Conservation (phyloP, 2,888 invertebrate species). For the Alsophila aescularia region DNA sequence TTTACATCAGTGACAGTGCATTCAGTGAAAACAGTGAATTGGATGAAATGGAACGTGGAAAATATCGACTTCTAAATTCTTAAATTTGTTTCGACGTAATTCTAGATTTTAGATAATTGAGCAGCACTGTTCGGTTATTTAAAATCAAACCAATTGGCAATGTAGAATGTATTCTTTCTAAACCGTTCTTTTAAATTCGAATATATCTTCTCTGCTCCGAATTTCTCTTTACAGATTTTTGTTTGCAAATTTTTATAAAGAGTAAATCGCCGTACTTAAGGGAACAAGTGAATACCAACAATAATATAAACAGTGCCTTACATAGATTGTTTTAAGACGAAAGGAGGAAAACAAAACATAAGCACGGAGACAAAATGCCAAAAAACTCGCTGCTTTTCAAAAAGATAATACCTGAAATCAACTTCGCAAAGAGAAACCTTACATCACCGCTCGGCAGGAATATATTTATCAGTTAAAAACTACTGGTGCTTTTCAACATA, state of each 20-base stretch:
- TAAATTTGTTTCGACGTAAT: slow-evolving; percentile 57
- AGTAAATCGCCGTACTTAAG: slow-evolving; percentile 53
- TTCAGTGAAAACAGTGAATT: slow-evolving; percentile 59
- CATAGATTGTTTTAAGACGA: slow-evolving; percentile 61
- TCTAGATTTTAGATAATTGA: slow-evolving; percentile 73
- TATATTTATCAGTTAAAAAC: slow-evolving; percentile 76
- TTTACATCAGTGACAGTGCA: slow-evolving; percentile 71
- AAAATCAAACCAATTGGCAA: slow-evolving; percentile 62
- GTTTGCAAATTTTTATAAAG: slow-evolving; percentile 47
- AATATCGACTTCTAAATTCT: slow-evolving; percentile 47
- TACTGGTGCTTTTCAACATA: slow-evolving; percentile 69
- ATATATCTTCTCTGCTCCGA: slow-evolving; percentile 70
- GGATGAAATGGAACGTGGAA: slow-evolving; percentile 59
- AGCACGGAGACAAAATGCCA: slow-evolving; percentile 83
- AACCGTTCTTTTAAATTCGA: slow-evolving; percentile 45
- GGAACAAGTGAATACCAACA: slow-evolving; percentile 69
- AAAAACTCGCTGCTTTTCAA: slow-evolving; percentile 78
- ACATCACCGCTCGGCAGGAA: slow-evolving; percentile 73
- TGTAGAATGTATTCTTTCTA: slow-evolving; percentile 32
- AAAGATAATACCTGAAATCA: slow-evolving; percentile 79
- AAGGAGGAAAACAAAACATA: slow-evolving; percentile 60
- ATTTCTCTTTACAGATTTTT: slow-evolving; percentile 79
- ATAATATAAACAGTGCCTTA: slow-evolving; percentile 73
- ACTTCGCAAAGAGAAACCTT: slow-evolving; percentile 79
- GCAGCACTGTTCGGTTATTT: slow-evolving; percentile 61